Evolutionary conservation across 2,113 vertebrate species (phyloP), one percentile per base, ranked within the genome.

Genomic region (Pantherophis guttatus): DNA sequence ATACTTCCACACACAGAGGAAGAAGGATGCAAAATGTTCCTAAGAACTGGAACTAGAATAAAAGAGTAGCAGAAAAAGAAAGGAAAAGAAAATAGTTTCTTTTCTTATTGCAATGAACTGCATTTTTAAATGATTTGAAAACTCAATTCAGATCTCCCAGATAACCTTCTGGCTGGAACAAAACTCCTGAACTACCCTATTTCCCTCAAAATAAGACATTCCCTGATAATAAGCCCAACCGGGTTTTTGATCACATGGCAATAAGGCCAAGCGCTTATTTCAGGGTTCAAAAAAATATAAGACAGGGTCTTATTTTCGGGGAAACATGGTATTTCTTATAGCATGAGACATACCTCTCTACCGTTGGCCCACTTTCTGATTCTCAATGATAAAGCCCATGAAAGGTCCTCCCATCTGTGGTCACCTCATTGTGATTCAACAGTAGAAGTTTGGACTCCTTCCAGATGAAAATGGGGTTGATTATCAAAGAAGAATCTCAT

Each of bases 291-390:
- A 48, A 48, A 48, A 48, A 48, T 48, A 48, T 48, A 48, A 48
- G 44, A 48, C 44, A 48, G 3, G 44, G 44, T 48, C 44, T 48
- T 48, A 48, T 48, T 48, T 48, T 48, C 4, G 0, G 44, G 44
- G 44, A 48, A 48, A 48, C 4, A 48, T 48, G 44, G 44, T 48
- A 26, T 52, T 33, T 50, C 12, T 48, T 62, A 33, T 87, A 62
- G 44, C 48, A 89, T 4, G 87, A 48, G 62, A 57, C 53, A 57
- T 53, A 70, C 33, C 59, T 29, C 24, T 29, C 23, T 19, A 17
- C 91, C 94, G 19, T 89, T 65, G 33, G 24, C 15, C 48, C 9
- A 86, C 33, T 87, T 94, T 13, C 70, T 95, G 93, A 91, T 91
- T 24, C 1, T 50, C 91, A 91, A 0, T 0, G 8, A 92, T 87